Percentiles rank a stretch among this genome's conserved stretches.
Evolutionary conservation across 2,113 vertebrate species (phyloP).

Genomic region (Martes martes): DNA sequence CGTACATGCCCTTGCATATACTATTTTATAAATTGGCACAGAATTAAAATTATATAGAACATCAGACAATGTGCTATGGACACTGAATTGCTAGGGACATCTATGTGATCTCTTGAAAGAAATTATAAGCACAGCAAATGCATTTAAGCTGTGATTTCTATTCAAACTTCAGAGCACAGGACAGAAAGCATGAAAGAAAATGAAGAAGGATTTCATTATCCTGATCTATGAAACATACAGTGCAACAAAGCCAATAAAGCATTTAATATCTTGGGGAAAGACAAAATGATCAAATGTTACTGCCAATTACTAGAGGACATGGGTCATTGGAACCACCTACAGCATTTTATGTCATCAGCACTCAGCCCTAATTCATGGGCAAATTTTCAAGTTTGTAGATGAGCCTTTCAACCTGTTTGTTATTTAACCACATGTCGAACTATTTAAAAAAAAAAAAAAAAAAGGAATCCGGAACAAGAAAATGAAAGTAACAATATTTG

Average conservation of each 20-base stretch:
- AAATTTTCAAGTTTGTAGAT: neutral
- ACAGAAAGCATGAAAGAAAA: neutral
- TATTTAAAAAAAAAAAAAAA: neutral
- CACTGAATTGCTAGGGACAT: neutral
- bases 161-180: neutral
- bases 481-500: neutral
- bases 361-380: neutral
- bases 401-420: neutral
- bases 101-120: neutral
- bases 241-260: slow-evolving; percentile 9
- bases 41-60: slow-evolving; percentile 14
- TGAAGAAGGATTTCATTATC: neutral
- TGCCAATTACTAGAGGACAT: neutral
- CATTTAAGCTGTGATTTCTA: neutral
- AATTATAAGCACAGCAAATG: neutral
- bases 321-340: neutral
- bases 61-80: neutral
- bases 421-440: neutral
- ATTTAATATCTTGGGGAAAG: neutral
- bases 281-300: neutral
- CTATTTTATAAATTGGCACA: neutral
- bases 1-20: neutral
- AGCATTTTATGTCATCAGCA: neutral
- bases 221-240: neutral
- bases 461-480: neutral